Conservation (phyloP, 2,797 vertebrate species). For the Urosaurus nigricauda region DNA sequence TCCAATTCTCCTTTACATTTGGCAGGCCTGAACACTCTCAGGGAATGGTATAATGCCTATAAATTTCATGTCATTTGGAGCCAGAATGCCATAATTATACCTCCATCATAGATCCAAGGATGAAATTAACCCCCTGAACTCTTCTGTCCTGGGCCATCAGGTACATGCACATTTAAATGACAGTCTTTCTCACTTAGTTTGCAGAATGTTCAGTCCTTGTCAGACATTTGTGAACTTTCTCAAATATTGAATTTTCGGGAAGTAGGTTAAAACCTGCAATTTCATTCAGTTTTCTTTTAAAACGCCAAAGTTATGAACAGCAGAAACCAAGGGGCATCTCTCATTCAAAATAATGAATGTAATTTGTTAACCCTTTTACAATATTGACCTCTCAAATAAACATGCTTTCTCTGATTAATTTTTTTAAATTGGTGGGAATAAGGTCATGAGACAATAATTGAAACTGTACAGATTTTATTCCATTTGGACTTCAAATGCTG, state of each 20-base stretch:
- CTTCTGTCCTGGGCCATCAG: no score
- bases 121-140: neutral
- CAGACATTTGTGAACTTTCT: neutral
- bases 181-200: neutral
- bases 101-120: neutral
- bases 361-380: neutral
- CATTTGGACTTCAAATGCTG: neutral
- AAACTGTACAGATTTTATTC: neutral
- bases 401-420: neutral
- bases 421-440: neutral
- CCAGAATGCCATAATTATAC: constrained; percentile 1
- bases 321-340: neutral
- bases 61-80: neutral
- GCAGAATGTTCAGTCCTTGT: neutral
- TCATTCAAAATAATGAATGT: constrained; percentile 4
- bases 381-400: neutral
- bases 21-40: neutral
- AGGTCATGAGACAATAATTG: neutral
- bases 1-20: neutral
- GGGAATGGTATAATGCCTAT: neutral
- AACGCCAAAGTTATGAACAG: neutral
- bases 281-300: constrained; percentile 11
- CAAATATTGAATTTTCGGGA: no score
- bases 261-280: neutral
- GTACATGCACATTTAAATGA: no score